phyloP scores from a whole-genome alignment of 2,797 vertebrate species.

The Melanotaenia parkinsoni region DNA sequence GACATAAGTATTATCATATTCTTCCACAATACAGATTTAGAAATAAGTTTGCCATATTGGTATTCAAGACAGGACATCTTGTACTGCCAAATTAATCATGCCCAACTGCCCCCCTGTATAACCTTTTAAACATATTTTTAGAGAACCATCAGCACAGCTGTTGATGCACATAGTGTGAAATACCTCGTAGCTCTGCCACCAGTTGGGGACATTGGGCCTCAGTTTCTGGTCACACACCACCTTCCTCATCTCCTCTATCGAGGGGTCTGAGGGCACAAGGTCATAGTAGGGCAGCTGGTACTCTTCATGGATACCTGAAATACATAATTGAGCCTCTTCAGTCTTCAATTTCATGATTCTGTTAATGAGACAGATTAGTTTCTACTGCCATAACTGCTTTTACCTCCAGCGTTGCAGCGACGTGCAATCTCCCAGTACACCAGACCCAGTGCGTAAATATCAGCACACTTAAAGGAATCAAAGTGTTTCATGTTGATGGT shows the following conservation, averaged over 20 bases:
- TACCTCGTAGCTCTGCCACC: constrained; percentile 99
- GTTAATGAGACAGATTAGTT: background rate
- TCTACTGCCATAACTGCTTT: background rate
- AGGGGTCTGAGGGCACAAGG: constrained; percentile 97
- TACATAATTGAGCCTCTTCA: background rate
- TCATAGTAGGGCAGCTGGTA: constrained; percentile 98
- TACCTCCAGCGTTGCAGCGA: constrained; percentile 94
- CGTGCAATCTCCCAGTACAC: constrained; percentile 99
- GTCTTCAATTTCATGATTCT: background rate
- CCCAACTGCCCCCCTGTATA: background rate
- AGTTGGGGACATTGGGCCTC: constrained; percentile 96
- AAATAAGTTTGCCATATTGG: background rate
- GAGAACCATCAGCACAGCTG: constrained; percentile 8
- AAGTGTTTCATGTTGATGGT: constrained; percentile 99
- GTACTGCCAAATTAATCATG: background rate
- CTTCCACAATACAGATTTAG: background rate
- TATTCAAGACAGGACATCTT: constrained; percentile 8
- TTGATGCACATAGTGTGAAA: constrained; percentile 9
- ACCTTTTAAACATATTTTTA: constrained; percentile 28
- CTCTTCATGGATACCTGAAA: constrained; percentile 94
- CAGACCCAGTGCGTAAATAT: constrained; percentile 96
- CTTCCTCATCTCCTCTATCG: constrained; percentile 99
- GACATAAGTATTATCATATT: background rate
- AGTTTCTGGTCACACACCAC: constrained; percentile 98
- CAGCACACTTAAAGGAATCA: constrained; percentile 97